Evolutionary conservation across 2,113 vertebrate genomes (phyloP), one percentile per base, ranked within the genome.

Genomic region (Ornithorhynchus anatinus): DNA sequence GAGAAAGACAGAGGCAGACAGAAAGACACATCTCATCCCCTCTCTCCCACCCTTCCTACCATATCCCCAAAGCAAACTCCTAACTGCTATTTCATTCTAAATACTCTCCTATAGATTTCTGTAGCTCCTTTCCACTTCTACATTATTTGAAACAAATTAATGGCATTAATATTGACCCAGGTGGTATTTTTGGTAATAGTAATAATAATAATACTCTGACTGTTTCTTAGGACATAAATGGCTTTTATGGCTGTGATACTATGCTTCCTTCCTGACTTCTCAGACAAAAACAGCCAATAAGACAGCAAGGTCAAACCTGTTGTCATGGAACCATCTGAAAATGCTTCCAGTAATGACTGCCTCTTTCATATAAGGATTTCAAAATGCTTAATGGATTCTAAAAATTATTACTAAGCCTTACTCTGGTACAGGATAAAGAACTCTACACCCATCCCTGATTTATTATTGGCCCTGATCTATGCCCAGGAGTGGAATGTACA

Each of bases 301-400:
- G n/a, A 57, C 64, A 77, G 51, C 39, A 50, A 50, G 27, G n/a
- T n/a, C 31, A 17, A 15, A 48, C 29, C 29, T 29, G 25, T 63
- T 31, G 12, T 32, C 40, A 33, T 23, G 65, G 51, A n/a, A n/a
- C n/a, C n/a, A n/a, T 59, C 47, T 59, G 51, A 32, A 71, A 59
- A 48, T 38, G 20, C 29, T 65, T 59, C 39, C 39, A 50, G 62
- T 59, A 69, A 38, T n/a, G 56, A 63, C 44, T 52, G 37, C 36
- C 45, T 3, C 56, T 81, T 74, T 69, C 80, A 77, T 59, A 38
- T 31, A 10, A 56, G 65, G 58, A 48, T 51, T 53, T 53, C 33
- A 35, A 14, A 58, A 27, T 32, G 45, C 47, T 84, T 69, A 38
- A 68, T 61, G 33, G 48, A 39, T 12, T 16, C 48, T 65, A 43